phyloP scores from a whole-genome alignment of 2,113 vertebrate species.

The Myiozetetes cayanensis region DNA sequence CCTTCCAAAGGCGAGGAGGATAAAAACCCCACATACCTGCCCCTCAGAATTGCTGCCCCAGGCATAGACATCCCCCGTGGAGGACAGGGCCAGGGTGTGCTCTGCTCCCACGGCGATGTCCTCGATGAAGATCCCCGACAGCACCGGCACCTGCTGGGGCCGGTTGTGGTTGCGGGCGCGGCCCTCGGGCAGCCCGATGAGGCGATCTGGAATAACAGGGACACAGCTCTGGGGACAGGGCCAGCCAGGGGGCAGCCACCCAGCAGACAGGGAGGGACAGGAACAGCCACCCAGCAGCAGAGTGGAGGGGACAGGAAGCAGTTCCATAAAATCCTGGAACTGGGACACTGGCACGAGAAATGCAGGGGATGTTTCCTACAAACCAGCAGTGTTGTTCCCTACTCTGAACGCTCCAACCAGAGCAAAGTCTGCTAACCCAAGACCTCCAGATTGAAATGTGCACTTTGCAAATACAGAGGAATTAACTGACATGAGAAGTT shows the following conservation, averaged over 20 bases:
- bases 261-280: background rate
- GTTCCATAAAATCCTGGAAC: background rate
- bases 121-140: slow-evolving; percentile 78
- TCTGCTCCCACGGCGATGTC: slow-evolving; percentile 84
- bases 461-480: background rate
- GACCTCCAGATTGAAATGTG: background rate
- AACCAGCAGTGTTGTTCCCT: background rate
- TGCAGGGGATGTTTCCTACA: background rate
- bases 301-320: background rate
- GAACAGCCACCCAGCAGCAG: too few relatives aligned
- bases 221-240: background rate
- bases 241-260: background rate
- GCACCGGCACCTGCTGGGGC: slow-evolving; percentile 79
- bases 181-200: slow-evolving; percentile 84
- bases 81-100: slow-evolving; percentile 79
- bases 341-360: background rate
- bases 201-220: slow-evolving; percentile 72
- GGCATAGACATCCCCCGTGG: slow-evolving; percentile 80
- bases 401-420: too few relatives aligned
- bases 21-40: slow-evolving; percentile 64
- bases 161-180: slow-evolving; percentile 85
- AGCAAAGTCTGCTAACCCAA: background rate
- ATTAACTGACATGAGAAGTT: background rate
- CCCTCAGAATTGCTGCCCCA: slow-evolving; percentile 88
- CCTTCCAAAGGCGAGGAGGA: background rate